Percentiles rank a stretch among this genome's conserved stretches.
These are phyloP conservation scores for Chorisops tibialis DNA, from an alignment of 2,888 invertebrate genomes.

Conservation along the genomic window DNA sequence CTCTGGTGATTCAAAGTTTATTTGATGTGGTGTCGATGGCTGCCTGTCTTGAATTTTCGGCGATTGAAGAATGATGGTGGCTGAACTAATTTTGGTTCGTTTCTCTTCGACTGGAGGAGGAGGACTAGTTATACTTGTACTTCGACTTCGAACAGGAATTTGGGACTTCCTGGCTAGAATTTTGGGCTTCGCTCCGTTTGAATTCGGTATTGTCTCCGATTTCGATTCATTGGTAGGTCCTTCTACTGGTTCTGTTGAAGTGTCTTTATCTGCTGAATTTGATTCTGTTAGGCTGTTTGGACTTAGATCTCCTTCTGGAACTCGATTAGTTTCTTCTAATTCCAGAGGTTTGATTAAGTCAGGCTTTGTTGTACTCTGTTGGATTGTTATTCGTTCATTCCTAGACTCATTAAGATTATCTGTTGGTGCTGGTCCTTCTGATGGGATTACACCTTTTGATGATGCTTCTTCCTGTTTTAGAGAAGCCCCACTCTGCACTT, in stretches of 20 bases:
- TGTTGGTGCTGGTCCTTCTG: no score
- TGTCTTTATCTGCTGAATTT: no score
- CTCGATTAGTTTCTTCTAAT: no score
- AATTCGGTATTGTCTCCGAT: neutral
- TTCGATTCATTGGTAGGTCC: neutral
- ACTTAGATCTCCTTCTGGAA: no score
- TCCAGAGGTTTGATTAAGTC: no score
- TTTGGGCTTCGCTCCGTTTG: neutral
- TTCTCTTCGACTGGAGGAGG: constrained; percentile 2
- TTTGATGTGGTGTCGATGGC: neutral
- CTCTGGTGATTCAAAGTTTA: neutral
- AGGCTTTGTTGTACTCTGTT: no score
- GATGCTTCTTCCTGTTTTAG: no score
- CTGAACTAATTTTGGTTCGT: constrained; percentile 14
- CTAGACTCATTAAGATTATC: no score
- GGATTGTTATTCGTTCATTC: no score
- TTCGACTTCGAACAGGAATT: constrained; percentile 20
- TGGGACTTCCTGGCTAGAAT: neutral
- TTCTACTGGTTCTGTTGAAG: neutral
- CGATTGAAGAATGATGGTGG: constrained; percentile 7
- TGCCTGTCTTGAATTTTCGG: neutral
- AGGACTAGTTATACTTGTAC: constrained; percentile 14
- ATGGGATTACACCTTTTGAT: no score
- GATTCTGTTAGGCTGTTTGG: no score
- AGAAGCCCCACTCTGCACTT: no score